Conservation (phyloP, 2,797 vertebrate genomes). For the Phataginus tricuspis region DNA sequence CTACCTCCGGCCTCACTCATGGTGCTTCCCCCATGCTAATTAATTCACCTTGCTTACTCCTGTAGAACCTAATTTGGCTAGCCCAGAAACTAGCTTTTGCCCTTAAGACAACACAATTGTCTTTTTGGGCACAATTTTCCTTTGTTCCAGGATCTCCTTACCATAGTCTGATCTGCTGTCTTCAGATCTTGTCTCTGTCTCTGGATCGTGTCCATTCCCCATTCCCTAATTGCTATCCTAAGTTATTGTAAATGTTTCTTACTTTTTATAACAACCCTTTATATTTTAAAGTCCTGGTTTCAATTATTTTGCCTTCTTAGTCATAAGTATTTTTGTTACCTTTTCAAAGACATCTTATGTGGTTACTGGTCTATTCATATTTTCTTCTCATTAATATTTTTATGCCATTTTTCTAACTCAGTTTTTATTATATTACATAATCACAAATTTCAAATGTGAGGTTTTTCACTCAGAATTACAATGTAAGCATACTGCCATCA, state of each 20-base stretch:
- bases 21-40: not conserved
- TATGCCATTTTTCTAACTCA: not conserved
- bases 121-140: not conserved
- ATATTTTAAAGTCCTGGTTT: conserved; percentile 12
- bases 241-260: not conserved
- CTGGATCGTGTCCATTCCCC: not conserved
- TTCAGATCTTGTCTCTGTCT: not conserved
- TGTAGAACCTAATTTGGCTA: not conserved
- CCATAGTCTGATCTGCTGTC: not conserved
- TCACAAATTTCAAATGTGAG: not conserved
- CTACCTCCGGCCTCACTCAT: not conserved
- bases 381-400: conserved; percentile 41
- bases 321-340: conserved; percentile 5
- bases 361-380: not conserved
- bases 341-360: conserved; percentile 16
- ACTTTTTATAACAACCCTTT: not conserved
- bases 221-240: not conserved
- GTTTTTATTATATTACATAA: not conserved
- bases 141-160: not conserved
- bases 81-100: not conserved
- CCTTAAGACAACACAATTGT: conserved; percentile 3
- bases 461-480: not conserved
- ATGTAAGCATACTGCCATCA: not conserved
- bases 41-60: not conserved
- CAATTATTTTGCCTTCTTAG: not conserved